phyloP scores from a whole-genome alignment of 2,888 invertebrate genomes.

The Schrankia costaestrigalis region DNA sequence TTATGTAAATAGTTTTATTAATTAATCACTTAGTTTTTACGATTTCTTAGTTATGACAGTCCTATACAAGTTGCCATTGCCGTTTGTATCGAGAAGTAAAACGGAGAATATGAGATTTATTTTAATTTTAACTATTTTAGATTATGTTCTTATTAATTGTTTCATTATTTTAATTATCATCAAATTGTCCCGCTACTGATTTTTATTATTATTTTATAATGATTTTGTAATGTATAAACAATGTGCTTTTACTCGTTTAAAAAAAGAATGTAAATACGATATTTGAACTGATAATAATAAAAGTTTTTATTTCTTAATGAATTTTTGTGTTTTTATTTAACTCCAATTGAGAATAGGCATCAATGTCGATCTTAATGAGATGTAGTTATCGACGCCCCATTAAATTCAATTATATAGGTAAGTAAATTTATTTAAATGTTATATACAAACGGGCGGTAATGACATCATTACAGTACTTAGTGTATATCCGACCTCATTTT shows the following conservation, averaged over 20 bases:
- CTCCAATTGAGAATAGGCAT: neutral
- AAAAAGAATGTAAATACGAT: slow-evolving; percentile 80
- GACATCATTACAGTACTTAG: slow-evolving; percentile 5
- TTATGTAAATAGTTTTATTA: slow-evolving; percentile 34
- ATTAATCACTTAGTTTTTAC: slow-evolving; percentile 40
- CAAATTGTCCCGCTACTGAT: slow-evolving; percentile 54
- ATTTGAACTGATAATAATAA: slow-evolving; percentile 82
- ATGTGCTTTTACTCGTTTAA: slow-evolving; percentile 78
- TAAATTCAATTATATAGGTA: slow-evolving; percentile 8
- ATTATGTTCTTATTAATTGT: slow-evolving; percentile 52
- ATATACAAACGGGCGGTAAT: slow-evolving; percentile 2
- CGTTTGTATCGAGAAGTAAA: slow-evolving; percentile 41
- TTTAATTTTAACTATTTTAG: slow-evolving; percentile 50
- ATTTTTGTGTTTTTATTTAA: slow-evolving; percentile 37
- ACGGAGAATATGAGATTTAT: slow-evolving; percentile 56
- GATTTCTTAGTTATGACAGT: slow-evolving; percentile 49
- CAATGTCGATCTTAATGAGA: slow-evolving; percentile 12
- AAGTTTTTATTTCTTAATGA: slow-evolving; percentile 79
- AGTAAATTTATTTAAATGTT: slow-evolving; percentile 3
- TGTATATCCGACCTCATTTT: slow-evolving; percentile 11
- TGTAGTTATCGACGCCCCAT: slow-evolving; percentile 9
- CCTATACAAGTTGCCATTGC: slow-evolving; percentile 63
- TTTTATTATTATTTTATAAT: slow-evolving; percentile 43
- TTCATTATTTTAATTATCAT: slow-evolving; percentile 56
- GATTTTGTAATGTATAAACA: slow-evolving; percentile 67